Percentiles rank a stretch among this genome's conserved stretches.
Evolutionary conservation across 23 tunicate genomes (phyloP).

Genomic region (Diplosoma virens): DNA sequence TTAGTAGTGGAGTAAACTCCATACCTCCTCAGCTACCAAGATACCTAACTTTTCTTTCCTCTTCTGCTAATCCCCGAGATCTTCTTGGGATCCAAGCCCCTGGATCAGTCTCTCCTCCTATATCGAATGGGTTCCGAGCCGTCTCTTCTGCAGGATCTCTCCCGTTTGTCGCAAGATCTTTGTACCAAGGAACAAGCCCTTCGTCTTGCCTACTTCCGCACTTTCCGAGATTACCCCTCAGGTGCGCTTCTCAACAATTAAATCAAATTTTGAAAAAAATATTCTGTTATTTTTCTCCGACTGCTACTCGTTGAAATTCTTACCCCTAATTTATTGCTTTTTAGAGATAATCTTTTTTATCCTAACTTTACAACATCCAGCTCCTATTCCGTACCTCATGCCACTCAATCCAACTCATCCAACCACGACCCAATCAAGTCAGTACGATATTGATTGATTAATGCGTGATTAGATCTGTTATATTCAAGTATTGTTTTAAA

Average conservation of each 20-base stretch:
- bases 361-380: no score
- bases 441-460: no score
- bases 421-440: no score
- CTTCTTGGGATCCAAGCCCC: slow-evolving; percentile 8
- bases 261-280: background rate
- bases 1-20: background rate
- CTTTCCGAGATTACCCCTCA: background rate
- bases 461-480: no score
- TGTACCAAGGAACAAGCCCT: slow-evolving; percentile 10
- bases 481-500: no score
- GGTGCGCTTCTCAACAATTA: no score
- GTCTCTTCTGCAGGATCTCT: background rate
- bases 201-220: slow-evolving; percentile 17
- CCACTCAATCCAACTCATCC: no score
- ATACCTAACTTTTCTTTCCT: slow-evolving; percentile 28
- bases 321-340: no score
- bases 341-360: no score
- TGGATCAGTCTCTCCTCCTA: slow-evolving; percentile 28
- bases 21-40: background rate
- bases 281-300: background rate
- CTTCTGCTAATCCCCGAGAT: slow-evolving; percentile 11
- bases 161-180: slow-evolving; percentile 1
- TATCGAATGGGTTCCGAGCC: slow-evolving; percentile 27
- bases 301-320: no score
- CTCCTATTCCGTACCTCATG: no score